Evolutionary conservation across 2,888 invertebrate genomes (phyloP).

Genomic region (Tachina lurida): DNA sequence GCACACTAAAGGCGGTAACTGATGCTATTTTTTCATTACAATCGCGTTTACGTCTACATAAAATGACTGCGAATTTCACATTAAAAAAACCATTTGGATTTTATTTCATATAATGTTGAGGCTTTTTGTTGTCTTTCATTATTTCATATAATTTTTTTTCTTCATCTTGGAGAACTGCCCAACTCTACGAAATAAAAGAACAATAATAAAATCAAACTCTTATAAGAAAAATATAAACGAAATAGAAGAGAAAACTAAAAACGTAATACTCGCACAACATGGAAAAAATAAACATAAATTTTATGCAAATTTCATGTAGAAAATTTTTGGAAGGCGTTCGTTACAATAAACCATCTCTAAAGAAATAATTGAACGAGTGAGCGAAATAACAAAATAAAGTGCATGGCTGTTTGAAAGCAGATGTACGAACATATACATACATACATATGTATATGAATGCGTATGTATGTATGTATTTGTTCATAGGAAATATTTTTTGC

Average conservation of each 20-base stretch:
- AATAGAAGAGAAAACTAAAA: conserved; percentile 33
- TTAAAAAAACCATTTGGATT: conserved; percentile 47
- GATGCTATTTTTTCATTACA: conserved; percentile 43
- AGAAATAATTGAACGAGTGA: conserved; percentile 30
- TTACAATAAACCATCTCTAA: conserved; percentile 48
- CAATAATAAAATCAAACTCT: conserved; percentile 45
- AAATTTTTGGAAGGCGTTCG: conserved; percentile 72
- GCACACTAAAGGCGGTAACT: conserved; percentile 50
- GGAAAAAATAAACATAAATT: conserved; percentile 78
- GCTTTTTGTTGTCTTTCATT: not conserved
- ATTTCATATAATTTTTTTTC: not conserved
- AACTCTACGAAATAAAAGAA: conserved; percentile 26
- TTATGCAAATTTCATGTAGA: conserved; percentile 81
- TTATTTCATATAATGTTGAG: conserved; percentile 3
- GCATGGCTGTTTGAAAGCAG: conserved; percentile 13
- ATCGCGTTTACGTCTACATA: not conserved
- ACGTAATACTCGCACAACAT: conserved; percentile 70
- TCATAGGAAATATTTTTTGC: too few species aligned
- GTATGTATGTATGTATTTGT: too few species aligned
- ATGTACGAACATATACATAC: not conserved
- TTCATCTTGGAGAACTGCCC: conserved; percentile 20
- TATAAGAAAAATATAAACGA: conserved; percentile 36
- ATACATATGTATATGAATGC: too few species aligned
- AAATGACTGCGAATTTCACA: not conserved
- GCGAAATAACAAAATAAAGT: conserved; percentile 8